Conservation (phyloP, 2,797 vertebrate species). For the Poecile montanus region DNA sequence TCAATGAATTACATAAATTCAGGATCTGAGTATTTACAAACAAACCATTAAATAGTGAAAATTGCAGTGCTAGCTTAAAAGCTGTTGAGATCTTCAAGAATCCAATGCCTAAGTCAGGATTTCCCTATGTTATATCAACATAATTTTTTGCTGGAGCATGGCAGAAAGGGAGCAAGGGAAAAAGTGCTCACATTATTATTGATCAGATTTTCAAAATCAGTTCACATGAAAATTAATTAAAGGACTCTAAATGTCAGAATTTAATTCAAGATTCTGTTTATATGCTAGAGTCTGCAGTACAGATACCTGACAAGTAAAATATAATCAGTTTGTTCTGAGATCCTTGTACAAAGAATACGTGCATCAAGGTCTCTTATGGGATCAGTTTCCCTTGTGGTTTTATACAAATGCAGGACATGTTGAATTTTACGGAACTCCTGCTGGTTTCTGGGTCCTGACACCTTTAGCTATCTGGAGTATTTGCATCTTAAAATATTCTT, state of each 20-base stretch:
- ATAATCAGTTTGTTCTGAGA: not conserved
- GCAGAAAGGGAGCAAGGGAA: not conserved
- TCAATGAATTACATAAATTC: not conserved
- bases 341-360: not conserved
- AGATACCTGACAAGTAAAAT: not conserved
- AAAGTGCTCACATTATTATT: not conserved
- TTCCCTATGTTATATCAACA: not conserved
- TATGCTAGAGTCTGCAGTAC: not conserved
- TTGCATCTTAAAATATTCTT: slow-evolving; percentile 56
- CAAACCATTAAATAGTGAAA: not conserved
- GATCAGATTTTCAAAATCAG: not conserved
- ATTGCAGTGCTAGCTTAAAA: not conserved
- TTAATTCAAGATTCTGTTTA: not conserved
- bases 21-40: not conserved
- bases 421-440: slow-evolving; percentile 38
- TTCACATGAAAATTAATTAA: not conserved
- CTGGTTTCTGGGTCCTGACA: slow-evolving; percentile 4
- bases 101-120: not conserved
- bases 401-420: not conserved
- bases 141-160: not conserved
- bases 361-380: not conserved
- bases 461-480: slow-evolving; percentile 25
- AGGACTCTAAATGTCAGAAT: not conserved
- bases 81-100: not conserved
- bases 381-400: not conserved